Base-by-base conservation (phyloP, 2,113 vertebrate species). In the Colistium nudipinnis region DNA sequence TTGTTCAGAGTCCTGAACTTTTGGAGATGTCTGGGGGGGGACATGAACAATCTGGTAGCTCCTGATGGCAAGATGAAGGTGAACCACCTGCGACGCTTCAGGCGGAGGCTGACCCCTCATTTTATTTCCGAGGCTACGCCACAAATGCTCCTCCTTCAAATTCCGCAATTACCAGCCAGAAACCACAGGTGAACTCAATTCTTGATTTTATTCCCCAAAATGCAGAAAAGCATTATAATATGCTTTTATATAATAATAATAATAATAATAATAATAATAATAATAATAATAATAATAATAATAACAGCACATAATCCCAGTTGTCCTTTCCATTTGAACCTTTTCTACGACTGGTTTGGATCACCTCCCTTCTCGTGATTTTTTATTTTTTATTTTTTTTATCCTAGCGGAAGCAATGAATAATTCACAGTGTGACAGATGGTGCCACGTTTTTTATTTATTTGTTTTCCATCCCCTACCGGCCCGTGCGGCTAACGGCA, bases 371-470 rank as follows among this genome's bases (percentile, higher is more conserved):
- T 38, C 31, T 52, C 31, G 12, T 48, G 39, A 44, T 71, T 57
- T 41, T 44, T 74, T 49, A 44, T 5, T 43, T 77, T 27, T 39
- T 60, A 41, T 67, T 76, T 43, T 77, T 27, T 39, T 60, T 38
- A 64, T 76, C 24, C 24, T 17, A 70, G 48, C 9, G 57, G 8
- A 44, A 12, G 20, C 14, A 44, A 74, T 74, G 74, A 88, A 84
- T 85, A 74, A 78, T 76, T 80, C 49, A 76, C 41, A 62, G 2
- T 33, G 74, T 81, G 51, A 52, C 85, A 84, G 78, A 87, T 88
- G 84, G 84, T 35, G 72, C 55, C 35, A 22, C 52, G 33, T 17
- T 44, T 44, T 6, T 44, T 44, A n/a, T 17, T 43, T 43, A 6
- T 45, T 36, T 72, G 43, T 41, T 53, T 33, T 53, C 11, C 59